These are phyloP conservation scores for Oxyscelio sp. DNA, from an alignment of 2,888 invertebrate genomes.

Conservation along the genomic window DNA sequence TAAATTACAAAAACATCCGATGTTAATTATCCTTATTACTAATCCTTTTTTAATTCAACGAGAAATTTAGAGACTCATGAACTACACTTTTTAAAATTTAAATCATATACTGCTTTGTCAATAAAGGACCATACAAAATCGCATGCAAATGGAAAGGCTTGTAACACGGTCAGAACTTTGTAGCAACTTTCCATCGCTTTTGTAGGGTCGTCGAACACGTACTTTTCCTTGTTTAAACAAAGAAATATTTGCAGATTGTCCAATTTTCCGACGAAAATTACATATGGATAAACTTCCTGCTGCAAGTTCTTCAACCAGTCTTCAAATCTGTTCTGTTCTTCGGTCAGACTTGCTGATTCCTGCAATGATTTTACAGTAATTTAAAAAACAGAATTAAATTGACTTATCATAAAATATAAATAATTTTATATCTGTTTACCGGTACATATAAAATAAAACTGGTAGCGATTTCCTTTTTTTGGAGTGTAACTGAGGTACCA, in stretches of 20 bases:
- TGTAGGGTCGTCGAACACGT: not conserved
- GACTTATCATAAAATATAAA: too few relatives aligned
- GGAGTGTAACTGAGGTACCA: not conserved
- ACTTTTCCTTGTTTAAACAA: too few relatives aligned
- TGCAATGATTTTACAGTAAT: too few relatives aligned
- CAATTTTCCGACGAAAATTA: not conserved
- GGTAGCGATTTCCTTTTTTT: constrained; percentile 11
- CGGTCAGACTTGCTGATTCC: too few relatives aligned
- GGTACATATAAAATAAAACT: constrained; percentile 34
- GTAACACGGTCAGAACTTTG: constrained; percentile 21
- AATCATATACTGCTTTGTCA: constrained; percentile 30
- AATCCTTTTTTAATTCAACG: not conserved
- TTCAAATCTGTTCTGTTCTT: too few relatives aligned
- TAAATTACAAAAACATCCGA: too few relatives aligned
- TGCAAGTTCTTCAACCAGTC: too few relatives aligned
- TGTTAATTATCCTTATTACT: too few relatives aligned
- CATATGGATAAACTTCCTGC: not conserved
- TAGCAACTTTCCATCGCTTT: constrained; percentile 25
- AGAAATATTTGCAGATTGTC: too few relatives aligned
- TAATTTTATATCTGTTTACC: constrained; percentile 16
- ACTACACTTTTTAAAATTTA: constrained; percentile 26
- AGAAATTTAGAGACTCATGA: constrained; percentile 16
- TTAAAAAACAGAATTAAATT: too few relatives aligned
- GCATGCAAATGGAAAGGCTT: constrained; percentile 18
- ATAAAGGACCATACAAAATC: constrained; percentile 43